Percentiles rank a stretch among this genome's conserved stretches.
phyloP scores from a whole-genome alignment of 2,888 invertebrate species.

The Lissocephala sabroskyi region DNA sequence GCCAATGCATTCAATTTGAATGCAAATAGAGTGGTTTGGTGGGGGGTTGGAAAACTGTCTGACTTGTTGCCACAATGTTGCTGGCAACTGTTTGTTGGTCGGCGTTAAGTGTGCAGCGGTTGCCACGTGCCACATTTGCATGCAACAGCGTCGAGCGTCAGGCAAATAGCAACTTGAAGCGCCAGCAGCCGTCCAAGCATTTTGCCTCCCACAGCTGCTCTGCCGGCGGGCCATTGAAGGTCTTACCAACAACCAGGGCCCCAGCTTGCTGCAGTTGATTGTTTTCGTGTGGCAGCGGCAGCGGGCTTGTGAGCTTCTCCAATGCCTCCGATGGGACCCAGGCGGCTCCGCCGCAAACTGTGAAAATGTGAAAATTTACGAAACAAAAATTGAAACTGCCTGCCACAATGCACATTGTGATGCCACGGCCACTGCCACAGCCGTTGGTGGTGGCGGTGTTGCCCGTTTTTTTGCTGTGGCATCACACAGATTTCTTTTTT shows the following conservation, averaged over 20 bases:
- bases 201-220: not conserved
- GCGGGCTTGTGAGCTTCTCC: too few species aligned
- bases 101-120: conserved; percentile 25
- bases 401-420: conserved; percentile 3
- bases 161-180: conserved; percentile 24
- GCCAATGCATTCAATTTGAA: conserved; percentile 22
- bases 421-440: conserved; percentile 5
- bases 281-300: conserved; percentile 50
- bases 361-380: conserved; percentile 47
- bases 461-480: conserved; percentile 10
- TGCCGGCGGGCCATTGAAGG: conserved; percentile 26
- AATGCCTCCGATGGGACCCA: too few species aligned
- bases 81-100: conserved; percentile 6
- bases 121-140: conserved; percentile 50
- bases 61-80: conserved; percentile 47
- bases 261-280: conserved; percentile 44
- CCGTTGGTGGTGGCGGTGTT: not conserved
- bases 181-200: too few species aligned
- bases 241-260: conserved; percentile 18
- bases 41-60: conserved; percentile 2
- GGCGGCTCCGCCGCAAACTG: conserved; percentile 30
- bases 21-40: conserved; percentile 16
- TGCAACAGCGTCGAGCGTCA: conserved; percentile 39
- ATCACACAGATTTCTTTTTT: conserved; percentile 26
- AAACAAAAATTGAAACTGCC: conserved; percentile 44